These are phyloP conservation scores for Drosophila suzukii DNA, from an alignment of 1,140 invertebrate genomes.

Conservation along the genomic window DNA sequence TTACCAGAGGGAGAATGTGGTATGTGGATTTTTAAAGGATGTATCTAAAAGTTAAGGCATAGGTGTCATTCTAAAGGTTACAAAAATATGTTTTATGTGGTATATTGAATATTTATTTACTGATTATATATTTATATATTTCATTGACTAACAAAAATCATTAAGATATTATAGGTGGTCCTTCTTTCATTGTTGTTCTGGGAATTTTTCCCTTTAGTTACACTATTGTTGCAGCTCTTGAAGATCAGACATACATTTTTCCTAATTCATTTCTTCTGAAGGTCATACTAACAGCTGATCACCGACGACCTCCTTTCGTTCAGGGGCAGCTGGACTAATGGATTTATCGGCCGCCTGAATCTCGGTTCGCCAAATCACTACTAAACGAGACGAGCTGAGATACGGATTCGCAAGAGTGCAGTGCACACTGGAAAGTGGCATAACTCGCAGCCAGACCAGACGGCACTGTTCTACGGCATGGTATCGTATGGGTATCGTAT, in stretches of 20 bases:
- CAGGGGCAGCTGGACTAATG: conserved; percentile 42
- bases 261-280: neutral
- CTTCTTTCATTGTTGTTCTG: too few relatives aligned
- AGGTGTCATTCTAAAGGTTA: too few relatives aligned
- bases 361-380: conserved; percentile 57
- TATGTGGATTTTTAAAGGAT: neutral
- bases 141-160: too few relatives aligned
- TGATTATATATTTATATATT: too few relatives aligned
- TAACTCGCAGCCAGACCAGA: conserved; percentile 41
- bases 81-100: too few relatives aligned
- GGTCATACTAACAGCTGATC: conserved; percentile 8
- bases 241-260: neutral
- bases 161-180: too few relatives aligned
- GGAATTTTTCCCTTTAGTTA: too few relatives aligned
- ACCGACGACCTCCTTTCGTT: conserved; percentile 25
- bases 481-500: conserved; percentile 15
- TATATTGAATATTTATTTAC: too few relatives aligned
- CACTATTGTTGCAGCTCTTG: too few relatives aligned
- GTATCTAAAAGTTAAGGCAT: too few relatives aligned
- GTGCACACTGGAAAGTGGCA: conserved; percentile 38
- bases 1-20: neutral
- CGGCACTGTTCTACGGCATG: neutral
- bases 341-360: conserved; percentile 65
- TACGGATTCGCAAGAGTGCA: conserved; percentile 9
- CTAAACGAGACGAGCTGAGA: conserved; percentile 48